These are phyloP conservation scores for Elysia crispata DNA, from an alignment of 2,888 invertebrate species.

Conservation along the genomic window DNA sequence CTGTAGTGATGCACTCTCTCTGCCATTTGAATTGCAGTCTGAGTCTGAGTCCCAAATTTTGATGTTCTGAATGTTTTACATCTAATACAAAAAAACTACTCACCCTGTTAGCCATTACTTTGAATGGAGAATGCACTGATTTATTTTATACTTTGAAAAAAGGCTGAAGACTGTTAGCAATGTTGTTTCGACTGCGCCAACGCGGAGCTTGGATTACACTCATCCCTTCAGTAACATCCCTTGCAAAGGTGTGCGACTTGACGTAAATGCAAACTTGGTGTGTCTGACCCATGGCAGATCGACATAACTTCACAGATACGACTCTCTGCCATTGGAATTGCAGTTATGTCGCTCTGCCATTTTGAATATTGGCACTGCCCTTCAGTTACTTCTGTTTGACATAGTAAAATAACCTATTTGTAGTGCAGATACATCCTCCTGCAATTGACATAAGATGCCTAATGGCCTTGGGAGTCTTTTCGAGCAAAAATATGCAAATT, in stretches of 20 bases:
- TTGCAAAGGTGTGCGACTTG: slow-evolving; percentile 7
- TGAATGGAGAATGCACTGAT: too few relatives aligned
- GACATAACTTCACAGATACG: too few relatives aligned
- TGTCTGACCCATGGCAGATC: background rate
- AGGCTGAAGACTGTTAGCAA: too few relatives aligned
- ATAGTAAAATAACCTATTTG: background rate
- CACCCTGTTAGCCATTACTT: too few relatives aligned
- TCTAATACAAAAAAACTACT: too few relatives aligned
- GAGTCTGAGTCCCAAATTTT: too few relatives aligned
- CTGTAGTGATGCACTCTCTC: slow-evolving; percentile 5
- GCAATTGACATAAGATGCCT: background rate
- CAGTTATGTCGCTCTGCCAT: background rate
- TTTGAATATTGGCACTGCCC: background rate
- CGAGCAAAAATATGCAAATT: background rate
- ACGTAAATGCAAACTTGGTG: background rate
- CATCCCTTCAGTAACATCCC: too few relatives aligned
- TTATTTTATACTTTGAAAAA: too few relatives aligned
- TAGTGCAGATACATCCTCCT: background rate
- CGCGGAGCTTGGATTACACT: too few relatives aligned
- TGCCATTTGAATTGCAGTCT: too few relatives aligned
- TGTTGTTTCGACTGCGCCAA: too few relatives aligned
- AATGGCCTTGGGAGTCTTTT: background rate
- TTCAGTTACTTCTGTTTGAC: background rate
- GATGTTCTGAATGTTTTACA: too few relatives aligned
- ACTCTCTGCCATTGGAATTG: background rate